Evolutionary conservation across 2,888 invertebrate genomes (phyloP).

Genomic region (Lissonota sp.): DNA sequence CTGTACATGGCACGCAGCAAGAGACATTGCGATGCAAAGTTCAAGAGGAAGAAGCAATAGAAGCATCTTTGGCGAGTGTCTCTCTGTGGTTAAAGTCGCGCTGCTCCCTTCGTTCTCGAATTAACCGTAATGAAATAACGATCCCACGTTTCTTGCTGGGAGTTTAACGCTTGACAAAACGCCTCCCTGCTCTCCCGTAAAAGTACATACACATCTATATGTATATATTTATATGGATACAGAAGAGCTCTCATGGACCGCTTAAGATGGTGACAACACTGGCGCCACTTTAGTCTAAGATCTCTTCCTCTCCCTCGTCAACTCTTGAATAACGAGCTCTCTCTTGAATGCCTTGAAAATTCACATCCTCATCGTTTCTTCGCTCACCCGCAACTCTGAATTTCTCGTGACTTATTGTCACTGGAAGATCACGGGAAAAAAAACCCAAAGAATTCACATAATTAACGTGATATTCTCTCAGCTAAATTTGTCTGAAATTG

Average conservation of each 20-base stretch:
- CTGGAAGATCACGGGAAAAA: too few species aligned
- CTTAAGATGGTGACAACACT: conserved; percentile 52
- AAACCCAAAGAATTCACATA: too few species aligned
- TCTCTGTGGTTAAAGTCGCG: conserved; percentile 22
- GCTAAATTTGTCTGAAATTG: too few species aligned
- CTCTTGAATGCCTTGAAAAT: conserved; percentile 17
- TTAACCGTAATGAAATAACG: conserved; percentile 81
- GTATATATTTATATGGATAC: not conserved
- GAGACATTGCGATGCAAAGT: too few species aligned
- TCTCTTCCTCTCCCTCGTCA: not conserved
- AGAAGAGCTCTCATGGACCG: conserved; percentile 11
- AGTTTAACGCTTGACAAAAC: conserved; percentile 76
- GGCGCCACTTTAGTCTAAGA: conserved; percentile 31
- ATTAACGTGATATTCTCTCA: too few species aligned
- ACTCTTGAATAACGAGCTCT: conserved; percentile 49
- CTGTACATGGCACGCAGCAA: conserved; percentile 17
- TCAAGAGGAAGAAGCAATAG: conserved; percentile 37
- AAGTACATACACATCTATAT: not conserved
- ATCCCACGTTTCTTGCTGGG: conserved; percentile 75
- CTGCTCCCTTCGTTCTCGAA: conserved; percentile 74
- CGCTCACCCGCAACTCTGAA: not conserved
- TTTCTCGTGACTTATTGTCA: not conserved
- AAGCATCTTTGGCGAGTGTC: conserved; percentile 69
- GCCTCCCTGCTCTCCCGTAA: conserved; percentile 52
- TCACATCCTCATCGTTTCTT: conserved; percentile 1